Conservation (phyloP, 2,113 vertebrate species). For the Anhinga anhinga region DNA sequence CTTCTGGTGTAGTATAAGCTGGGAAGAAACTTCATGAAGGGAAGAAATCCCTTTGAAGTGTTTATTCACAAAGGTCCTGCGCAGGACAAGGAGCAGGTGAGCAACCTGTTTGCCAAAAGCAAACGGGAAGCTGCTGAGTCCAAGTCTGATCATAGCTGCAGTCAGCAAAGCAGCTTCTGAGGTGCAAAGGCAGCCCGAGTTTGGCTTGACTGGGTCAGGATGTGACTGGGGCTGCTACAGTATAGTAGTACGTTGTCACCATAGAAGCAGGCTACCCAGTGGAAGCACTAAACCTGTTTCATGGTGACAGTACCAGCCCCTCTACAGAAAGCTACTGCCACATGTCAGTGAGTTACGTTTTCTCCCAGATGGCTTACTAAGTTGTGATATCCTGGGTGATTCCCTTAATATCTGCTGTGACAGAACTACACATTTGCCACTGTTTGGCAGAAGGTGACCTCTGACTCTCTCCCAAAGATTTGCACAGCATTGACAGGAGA, state of each 20-base stretch:
- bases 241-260: too few relatives aligned
- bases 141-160: background rate
- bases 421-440: background rate
- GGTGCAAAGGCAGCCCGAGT: background rate
- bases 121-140: background rate
- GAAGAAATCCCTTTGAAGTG: background rate
- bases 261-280: background rate
- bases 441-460: constrained; percentile 28
- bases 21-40: background rate
- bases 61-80: background rate
- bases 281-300: background rate
- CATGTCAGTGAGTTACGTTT: background rate
- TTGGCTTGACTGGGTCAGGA: background rate
- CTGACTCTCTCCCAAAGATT: background rate
- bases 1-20: background rate
- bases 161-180: background rate
- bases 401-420: constrained; percentile 15
- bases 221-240: background rate
- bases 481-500: background rate
- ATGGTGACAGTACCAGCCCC: background rate
- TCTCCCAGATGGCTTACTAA: background rate
- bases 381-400: background rate
- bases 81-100: background rate
- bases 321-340: background rate
- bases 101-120: background rate